Evolutionary conservation across 2,888 invertebrate species (phyloP).

Genomic region (Priocnemis perturbator): DNA sequence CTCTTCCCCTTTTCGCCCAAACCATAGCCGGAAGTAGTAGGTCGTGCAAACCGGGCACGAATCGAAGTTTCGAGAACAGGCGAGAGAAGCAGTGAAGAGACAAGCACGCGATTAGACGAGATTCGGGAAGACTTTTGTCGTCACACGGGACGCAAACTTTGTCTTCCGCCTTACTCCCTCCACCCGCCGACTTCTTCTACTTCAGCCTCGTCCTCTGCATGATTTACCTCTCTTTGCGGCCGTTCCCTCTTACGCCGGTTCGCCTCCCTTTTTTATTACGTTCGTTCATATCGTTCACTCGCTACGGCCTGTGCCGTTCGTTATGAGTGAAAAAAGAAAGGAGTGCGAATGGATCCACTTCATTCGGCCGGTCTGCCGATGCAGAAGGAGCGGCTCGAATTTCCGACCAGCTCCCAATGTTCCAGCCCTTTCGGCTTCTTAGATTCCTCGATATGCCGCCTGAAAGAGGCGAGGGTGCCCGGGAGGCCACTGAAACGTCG

Average conservation of each 20-base stretch:
- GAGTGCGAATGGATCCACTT: conserved; percentile 35
- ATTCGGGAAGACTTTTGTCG: conserved; percentile 57
- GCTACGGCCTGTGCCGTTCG: conserved; percentile 36
- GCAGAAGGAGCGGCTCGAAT: conserved; percentile 46
- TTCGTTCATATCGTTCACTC: conserved; percentile 17
- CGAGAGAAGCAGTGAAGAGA: conserved; percentile 26
- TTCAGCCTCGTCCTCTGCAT: conserved; percentile 20
- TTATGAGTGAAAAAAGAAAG: conserved; percentile 34
- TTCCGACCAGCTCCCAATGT: conserved; percentile 42
- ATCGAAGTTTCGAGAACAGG: conserved; percentile 51
- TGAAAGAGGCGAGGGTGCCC: no score
- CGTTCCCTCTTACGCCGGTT: conserved; percentile 25
- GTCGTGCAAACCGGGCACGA: conserved; percentile 40
- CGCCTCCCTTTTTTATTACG: conserved; percentile 17
- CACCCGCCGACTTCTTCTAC: conserved; percentile 10
- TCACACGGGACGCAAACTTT: conserved; percentile 44
- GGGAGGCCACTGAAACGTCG: no score
- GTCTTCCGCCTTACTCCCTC: conserved; percentile 29
- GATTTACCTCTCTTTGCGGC: not conserved
- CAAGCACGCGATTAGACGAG: conserved; percentile 55
- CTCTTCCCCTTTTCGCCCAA: not conserved
- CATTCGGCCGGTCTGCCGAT: conserved; percentile 44
- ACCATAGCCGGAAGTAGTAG: conserved; percentile 13
- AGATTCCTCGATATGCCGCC: conserved; percentile 14
- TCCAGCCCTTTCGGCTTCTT: conserved; percentile 20